These are phyloP conservation scores for Pelecanoides urinatrix DNA, from an alignment of 2,113 vertebrate genomes.

Conservation along the genomic window DNA sequence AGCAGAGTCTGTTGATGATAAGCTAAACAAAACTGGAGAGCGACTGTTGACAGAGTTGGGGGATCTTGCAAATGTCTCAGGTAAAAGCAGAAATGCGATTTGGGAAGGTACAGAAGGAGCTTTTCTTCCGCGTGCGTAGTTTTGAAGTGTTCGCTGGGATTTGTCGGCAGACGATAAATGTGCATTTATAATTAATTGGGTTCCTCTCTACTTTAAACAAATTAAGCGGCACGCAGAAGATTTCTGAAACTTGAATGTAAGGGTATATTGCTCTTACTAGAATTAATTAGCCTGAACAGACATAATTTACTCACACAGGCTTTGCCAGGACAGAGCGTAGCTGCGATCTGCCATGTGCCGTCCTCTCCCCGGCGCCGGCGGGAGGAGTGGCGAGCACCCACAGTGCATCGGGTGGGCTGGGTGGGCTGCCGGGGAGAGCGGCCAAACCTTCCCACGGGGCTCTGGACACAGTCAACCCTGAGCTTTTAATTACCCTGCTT, in stretches of 20 bases:
- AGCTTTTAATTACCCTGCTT: neutral
- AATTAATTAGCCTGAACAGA: conserved; percentile 29
- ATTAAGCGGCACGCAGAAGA: neutral
- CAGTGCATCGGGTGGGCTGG: neutral
- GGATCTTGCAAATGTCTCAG: conserved; percentile 49
- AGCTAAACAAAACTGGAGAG: conserved; percentile 71
- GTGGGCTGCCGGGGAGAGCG: fast-evolving
- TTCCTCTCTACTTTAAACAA: conserved; percentile 41
- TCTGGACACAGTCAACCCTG: neutral
- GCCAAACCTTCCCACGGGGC: neutral
- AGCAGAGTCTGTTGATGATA: conserved; percentile 73
- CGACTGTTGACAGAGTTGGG: conserved; percentile 53
- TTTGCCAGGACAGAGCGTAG: neutral
- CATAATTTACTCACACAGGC: neutral
- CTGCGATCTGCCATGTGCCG: neutral
- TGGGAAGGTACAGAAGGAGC: neutral
- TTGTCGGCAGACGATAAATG: neutral
- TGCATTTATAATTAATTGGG: neutral
- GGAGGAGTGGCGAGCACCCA: neutral
- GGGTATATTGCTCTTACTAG: neutral
- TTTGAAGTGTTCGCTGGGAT: neutral
- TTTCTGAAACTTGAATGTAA: conserved; percentile 15
- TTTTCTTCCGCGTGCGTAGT: neutral
- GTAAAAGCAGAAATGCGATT: conserved; percentile 20
- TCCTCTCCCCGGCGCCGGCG: fast-evolving